Evolutionary conservation across 2,888 invertebrate genomes (phyloP).

Genomic region (Agonopterix subpropinquella): DNA sequence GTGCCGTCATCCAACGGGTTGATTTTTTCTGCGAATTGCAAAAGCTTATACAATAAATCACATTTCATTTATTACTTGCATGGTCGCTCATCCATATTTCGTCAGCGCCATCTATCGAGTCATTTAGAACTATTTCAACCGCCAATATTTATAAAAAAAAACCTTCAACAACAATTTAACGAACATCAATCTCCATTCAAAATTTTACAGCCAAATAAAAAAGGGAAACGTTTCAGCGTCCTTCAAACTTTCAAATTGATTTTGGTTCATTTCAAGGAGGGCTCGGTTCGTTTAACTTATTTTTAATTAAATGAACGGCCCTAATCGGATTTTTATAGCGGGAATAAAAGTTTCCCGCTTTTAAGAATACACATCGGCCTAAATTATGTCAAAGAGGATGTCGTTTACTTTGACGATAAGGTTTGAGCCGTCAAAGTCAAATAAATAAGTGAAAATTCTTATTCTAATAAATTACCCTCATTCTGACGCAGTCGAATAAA

Average conservation of each 20-base stretch:
- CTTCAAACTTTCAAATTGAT: conserved; percentile 56
- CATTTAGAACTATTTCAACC: no score
- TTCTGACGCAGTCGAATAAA: no score
- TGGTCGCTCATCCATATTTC: no score
- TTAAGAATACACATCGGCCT: neutral
- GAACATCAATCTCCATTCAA: conserved; percentile 21
- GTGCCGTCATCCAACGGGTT: no score
- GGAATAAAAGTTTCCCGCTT: neutral
- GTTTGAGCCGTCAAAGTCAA: neutral
- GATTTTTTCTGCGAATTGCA: no score
- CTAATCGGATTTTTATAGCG: conserved; percentile 32
- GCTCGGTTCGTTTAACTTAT: conserved; percentile 58
- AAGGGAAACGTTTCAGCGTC: conserved; percentile 21
- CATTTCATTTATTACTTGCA: no score
- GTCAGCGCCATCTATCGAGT: no score
- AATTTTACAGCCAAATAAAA: conserved; percentile 41
- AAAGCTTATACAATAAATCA: no score
- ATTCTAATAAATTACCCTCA: no score
- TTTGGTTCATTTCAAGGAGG: conserved; percentile 38
- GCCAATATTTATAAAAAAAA: no score
- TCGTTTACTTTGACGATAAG: neutral
- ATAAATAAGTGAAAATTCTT: no score
- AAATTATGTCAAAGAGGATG: conserved; percentile 7
- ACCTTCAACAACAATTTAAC: conserved; percentile 11
- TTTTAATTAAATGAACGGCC: conserved; percentile 61